Conservation (phyloP, 2,797 vertebrate species). For the Rhinella marina region DNA sequence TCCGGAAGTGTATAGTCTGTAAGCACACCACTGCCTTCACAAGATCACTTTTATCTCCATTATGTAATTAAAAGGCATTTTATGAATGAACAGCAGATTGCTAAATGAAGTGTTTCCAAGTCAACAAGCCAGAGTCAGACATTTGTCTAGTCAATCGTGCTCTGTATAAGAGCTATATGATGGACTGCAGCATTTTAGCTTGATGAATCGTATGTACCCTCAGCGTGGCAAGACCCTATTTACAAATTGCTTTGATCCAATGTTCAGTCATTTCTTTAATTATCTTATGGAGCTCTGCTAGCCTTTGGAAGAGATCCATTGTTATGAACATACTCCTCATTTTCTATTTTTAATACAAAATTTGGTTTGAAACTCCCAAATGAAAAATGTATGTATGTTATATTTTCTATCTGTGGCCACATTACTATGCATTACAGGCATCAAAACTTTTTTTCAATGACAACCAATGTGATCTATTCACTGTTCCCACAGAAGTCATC, state of each 20-base stretch:
- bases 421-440: not conserved
- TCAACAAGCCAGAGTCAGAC: constrained; percentile 11
- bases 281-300: not conserved
- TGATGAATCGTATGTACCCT: not conserved
- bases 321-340: not conserved
- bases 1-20: not conserved
- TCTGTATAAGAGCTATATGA: constrained; percentile 1
- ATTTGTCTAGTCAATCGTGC: not conserved
- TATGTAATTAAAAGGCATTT: constrained; percentile 32
- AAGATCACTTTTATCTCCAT: constrained; percentile 39
- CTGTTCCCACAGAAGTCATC: too few relatives aligned
- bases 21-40: constrained; percentile 3
- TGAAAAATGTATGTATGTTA: too few relatives aligned
- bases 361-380: not conserved
- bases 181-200: constrained; percentile 23
- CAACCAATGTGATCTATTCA: too few relatives aligned
- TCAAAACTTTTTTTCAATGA: too few relatives aligned
- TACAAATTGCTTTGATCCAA: constrained; percentile 31
- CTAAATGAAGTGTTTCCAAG: constrained; percentile 27
- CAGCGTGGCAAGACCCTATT: constrained; percentile 5
- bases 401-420: not conserved
- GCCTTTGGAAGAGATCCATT: not conserved
- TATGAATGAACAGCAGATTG: not conserved
- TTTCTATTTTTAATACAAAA: not conserved
- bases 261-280: constrained; percentile 5